Evolutionary conservation across 2,797 vertebrate species (phyloP).

Genomic region (Galagoides demidoff): DNA sequence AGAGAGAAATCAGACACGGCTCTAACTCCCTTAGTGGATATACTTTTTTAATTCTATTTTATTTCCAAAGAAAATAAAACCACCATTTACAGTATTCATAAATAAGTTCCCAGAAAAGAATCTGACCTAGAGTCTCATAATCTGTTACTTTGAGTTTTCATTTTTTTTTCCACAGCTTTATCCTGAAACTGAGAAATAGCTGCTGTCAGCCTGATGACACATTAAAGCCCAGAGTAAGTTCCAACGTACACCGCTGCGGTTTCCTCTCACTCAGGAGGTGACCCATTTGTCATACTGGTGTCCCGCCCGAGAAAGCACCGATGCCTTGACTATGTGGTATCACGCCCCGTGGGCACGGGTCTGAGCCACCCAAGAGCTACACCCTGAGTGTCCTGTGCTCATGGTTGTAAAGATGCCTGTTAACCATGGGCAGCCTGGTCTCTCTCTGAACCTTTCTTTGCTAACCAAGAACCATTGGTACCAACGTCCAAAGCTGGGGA

Average conservation of each 20-base stretch:
- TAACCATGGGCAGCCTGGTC: accelerated
- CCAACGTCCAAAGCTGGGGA: background rate
- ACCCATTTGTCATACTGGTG: accelerated
- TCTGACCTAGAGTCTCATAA: background rate
- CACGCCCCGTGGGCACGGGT: background rate
- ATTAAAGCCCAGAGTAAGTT: background rate
- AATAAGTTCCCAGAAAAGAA: background rate
- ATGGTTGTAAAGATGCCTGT: accelerated
- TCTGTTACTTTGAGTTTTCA: background rate
- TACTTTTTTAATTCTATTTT: background rate
- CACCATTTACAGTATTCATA: background rate
- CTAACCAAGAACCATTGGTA: background rate
- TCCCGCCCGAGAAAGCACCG: accelerated
- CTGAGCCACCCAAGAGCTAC: background rate
- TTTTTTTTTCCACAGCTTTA: background rate
- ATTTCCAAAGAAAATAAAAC: background rate
- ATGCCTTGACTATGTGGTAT: accelerated
- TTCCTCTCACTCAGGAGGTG: background rate
- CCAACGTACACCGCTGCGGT: accelerated
- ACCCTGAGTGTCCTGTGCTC: accelerated
- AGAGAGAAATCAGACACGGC: background rate
- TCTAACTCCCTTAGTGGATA: no score
- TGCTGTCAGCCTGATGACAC: background rate
- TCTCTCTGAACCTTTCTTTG: no score
- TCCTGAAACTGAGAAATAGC: background rate